Base-by-base conservation (phyloP, 2,888 invertebrate genomes). In the Clusia tigrina region DNA sequence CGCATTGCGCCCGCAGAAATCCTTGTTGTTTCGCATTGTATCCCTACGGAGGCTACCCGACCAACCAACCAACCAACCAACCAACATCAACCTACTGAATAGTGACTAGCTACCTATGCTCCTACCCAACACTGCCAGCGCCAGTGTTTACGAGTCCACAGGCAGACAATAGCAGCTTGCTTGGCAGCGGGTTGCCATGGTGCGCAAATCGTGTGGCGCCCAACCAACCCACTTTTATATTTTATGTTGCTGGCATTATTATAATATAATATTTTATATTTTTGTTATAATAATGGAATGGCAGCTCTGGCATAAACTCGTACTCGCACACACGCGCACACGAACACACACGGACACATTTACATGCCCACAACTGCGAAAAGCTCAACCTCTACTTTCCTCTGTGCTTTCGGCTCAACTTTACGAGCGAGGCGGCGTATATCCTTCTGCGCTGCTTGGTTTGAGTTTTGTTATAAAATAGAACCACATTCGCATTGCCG, bases 231-330 rank as follows among this genome's bases (percentile, higher is more conserved):
- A 69, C 67, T 68, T 59, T 68, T 62, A 63, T 58, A 63, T 52
- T 62, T 62, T 62, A 62, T 64, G 62, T 52, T 62, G 62, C 76
- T 77, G 74, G 71, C 78, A 73, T 77, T 78, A 77, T 76, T 71
- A 77, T 78, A 78, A 74, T 77, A 77, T 76, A 74, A 78, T 78
- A n/a, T n/a, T 74, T 78, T 77, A 74, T 74, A 77, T 78, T 75
- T 77, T 78, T 74, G 67, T 76, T 75, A 76, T 78, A 78, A 70
- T 77, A 77, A 77, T 74, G 74, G 75, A 72, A 72, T 74, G 77
- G 69, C 76, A 71, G 68, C 69, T 68, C 71, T 67, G 75, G 64
- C 74, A 69, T 32, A 37, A 38, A n/a, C n/a, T n/a, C n/a, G n/a
- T n/a, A n/a, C n/a, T n/a, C 22, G 53, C 62, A 56, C 54, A 23